These are phyloP conservation scores for Onychomys arenicola DNA, from an alignment of 2,797 vertebrate genomes.

Conservation along the genomic window DNA sequence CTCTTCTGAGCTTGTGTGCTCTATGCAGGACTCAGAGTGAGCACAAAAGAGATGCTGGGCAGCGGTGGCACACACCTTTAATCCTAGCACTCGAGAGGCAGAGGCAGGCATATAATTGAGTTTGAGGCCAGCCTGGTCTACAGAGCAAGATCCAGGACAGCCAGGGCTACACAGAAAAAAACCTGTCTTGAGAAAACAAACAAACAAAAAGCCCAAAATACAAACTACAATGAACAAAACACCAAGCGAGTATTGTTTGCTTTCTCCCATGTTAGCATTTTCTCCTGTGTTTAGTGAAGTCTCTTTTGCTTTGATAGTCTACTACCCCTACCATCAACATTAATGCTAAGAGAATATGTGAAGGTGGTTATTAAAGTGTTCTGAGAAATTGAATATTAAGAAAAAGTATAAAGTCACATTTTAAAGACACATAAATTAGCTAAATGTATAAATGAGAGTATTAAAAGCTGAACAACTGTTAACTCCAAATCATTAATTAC, in stretches of 20 bases:
- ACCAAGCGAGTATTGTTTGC: neutral
- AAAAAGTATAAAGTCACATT: neutral
- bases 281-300: neutral
- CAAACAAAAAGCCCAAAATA: neutral
- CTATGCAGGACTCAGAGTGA: neutral
- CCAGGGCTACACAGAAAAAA: neutral
- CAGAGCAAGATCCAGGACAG: neutral
- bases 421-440: neutral
- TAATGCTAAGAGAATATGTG: neutral
- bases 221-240: neutral
- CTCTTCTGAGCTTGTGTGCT: neutral
- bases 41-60: too few species aligned
- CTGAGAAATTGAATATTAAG: neutral
- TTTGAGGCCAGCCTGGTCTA: neutral
- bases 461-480: neutral
- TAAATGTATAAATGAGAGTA: neutral
- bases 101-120: neutral
- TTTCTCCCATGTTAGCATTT: neutral
- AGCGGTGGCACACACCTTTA: neutral
- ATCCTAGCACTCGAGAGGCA: neutral
- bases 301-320: neutral
- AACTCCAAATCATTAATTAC: neutral
- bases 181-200: neutral
- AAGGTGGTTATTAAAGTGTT: neutral
- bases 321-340: neutral